Percentiles rank a stretch among this genome's conserved stretches.
Evolutionary conservation across 2,113 vertebrate genomes (phyloP).

Genomic region (Erinaceus europaeus): DNA sequence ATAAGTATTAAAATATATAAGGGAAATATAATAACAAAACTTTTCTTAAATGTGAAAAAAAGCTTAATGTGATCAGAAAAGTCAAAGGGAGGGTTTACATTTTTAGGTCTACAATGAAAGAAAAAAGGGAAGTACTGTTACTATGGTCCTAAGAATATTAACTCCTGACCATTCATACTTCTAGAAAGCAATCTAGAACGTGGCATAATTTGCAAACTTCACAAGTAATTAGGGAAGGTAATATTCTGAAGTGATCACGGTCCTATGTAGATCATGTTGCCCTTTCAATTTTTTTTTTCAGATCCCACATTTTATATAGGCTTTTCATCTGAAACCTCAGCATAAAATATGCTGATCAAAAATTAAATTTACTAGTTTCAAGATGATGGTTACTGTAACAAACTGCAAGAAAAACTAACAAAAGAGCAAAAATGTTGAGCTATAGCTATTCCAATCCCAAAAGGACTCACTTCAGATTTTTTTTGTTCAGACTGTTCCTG

Average conservation of each 20-base stretch:
- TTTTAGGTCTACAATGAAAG: not conserved
- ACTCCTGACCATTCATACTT: not conserved
- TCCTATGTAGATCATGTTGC: not conserved
- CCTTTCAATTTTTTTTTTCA: not conserved
- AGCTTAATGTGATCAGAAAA: not conserved
- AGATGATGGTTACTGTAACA: not conserved
- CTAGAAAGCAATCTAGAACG: conserved; percentile 4
- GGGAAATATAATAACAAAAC: not conserved
- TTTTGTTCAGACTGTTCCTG: conserved; percentile 71
- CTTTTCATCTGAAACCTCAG: conserved; percentile 3
- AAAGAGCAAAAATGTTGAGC: not conserved
- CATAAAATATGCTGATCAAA: not conserved
- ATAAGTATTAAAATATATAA: not conserved
- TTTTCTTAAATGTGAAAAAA: conserved; percentile 14
- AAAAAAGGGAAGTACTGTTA: not conserved
- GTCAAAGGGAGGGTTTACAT: not conserved
- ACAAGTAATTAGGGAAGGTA: conserved; percentile 33
- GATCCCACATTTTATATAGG: not conserved
- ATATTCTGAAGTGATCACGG: not conserved
- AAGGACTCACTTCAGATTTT: conserved; percentile 74
- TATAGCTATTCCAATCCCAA: not conserved
- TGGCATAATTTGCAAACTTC: conserved; percentile 8
- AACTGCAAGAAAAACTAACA: not conserved
- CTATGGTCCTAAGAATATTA: not conserved
- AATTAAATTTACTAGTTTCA: not conserved